Evolutionary conservation across 1,140 invertebrate genomes (phyloP).

Genomic region (Atta texana): DNA sequence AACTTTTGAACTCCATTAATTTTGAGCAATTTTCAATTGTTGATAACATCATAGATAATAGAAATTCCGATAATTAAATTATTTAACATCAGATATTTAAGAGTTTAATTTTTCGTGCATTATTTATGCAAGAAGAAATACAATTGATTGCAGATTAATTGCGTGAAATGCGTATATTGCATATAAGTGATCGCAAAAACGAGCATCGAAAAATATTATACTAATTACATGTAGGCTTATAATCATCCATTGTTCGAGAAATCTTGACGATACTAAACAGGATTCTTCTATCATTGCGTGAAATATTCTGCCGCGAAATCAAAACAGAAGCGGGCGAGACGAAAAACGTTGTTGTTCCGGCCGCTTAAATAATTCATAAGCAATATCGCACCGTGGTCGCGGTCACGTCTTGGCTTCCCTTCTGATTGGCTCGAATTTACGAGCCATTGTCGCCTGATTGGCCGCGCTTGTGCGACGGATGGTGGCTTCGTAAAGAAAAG

Average conservation of each 20-base stretch:
- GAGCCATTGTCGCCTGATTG: conserved; percentile 85
- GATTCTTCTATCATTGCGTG: not conserved
- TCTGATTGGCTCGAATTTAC: conserved; percentile 85
- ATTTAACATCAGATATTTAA: not conserved
- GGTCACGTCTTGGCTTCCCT: conserved; percentile 83
- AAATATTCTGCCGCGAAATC: conserved; percentile 1
- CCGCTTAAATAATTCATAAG: conserved; percentile 86
- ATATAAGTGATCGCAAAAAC: not conserved
- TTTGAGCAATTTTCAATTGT: not conserved
- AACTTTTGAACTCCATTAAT: not conserved
- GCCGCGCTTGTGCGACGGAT: conserved; percentile 83
- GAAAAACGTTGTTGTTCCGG: conserved; percentile 72
- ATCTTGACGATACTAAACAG: not conserved
- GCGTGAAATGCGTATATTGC: not conserved
- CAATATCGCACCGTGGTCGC: conserved; percentile 82
- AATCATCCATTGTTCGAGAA: not conserved
- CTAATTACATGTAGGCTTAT: not conserved
- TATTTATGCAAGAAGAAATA: not conserved
- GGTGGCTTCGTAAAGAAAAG: conserved; percentile 81
- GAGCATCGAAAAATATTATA: too few relatives aligned
- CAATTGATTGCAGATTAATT: not conserved
- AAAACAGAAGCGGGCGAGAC: conserved; percentile 26
- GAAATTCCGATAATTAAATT: not conserved
- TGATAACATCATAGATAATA: not conserved
- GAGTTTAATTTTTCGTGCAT: not conserved